These are phyloP conservation scores for Eumaeus atala DNA, from an alignment of 1,140 invertebrate genomes.

Conservation along the genomic window DNA sequence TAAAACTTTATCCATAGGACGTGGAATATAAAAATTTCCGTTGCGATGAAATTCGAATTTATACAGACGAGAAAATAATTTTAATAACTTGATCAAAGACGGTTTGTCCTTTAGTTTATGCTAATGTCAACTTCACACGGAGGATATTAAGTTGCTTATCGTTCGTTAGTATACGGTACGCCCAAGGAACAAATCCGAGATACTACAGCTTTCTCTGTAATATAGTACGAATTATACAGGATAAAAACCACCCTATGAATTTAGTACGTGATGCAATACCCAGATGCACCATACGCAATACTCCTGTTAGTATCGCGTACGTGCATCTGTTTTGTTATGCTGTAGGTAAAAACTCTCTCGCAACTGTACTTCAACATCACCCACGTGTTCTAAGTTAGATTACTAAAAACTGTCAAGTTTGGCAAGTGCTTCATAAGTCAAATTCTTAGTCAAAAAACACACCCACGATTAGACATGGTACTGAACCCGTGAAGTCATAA, in stretches of 20 bases:
- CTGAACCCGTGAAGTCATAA: too few species aligned
- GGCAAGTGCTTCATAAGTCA: too few species aligned
- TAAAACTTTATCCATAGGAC: constrained; percentile 2
- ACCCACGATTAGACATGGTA: too few species aligned
- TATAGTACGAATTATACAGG: constrained; percentile 1
- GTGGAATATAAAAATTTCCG: neutral
- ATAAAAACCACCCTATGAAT: neutral
- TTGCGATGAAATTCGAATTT: neutral
- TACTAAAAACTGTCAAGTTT: too few species aligned
- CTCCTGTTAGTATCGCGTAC: too few species aligned
- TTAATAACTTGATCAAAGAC: constrained; percentile 1
- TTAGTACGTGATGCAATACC: constrained; percentile 1
- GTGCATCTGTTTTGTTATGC: too few species aligned
- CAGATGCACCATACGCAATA: neutral
- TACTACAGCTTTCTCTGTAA: neutral
- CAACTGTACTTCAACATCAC: too few species aligned
- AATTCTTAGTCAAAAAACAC: too few species aligned
- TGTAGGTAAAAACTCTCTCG: too few species aligned
- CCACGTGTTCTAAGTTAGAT: too few species aligned
- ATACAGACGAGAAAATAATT: constrained; percentile 4
- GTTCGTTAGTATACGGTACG: neutral
- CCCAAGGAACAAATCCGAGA: neutral
- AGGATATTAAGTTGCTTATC: neutral
- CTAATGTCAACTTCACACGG: neutral
- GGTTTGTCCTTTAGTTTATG: neutral